Evolutionary conservation across 2,113 vertebrate genomes (phyloP).

Genomic region (Prionailurus viverrinus): DNA sequence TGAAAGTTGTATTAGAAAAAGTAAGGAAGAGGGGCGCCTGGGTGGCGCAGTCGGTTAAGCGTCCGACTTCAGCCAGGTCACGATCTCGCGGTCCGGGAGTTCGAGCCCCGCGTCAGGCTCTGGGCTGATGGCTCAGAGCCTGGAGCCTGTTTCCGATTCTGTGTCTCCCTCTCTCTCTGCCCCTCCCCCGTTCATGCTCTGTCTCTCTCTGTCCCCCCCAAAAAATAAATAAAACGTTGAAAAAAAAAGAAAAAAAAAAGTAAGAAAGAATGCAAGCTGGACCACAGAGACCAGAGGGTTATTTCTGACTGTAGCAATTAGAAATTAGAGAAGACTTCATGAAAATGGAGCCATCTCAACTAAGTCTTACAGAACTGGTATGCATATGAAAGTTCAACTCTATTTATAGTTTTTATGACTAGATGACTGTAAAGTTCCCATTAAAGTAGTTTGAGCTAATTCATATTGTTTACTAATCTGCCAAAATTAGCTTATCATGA

Average conservation of each 20-base stretch:
- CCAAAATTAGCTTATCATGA: slow-evolving; percentile 20
- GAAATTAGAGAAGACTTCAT: not conserved
- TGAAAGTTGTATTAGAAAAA: not conserved
- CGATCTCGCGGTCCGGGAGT: too few relatives aligned
- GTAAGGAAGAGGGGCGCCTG: not conserved
- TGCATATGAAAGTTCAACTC: slow-evolving; percentile 19
- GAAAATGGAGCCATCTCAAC: not conserved
- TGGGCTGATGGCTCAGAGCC: too few relatives aligned
- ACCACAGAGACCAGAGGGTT: not conserved
- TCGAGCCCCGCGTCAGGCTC: too few relatives aligned
- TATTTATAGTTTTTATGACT: slow-evolving; percentile 19
- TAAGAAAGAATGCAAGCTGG: not conserved
- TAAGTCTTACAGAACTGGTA: not conserved
- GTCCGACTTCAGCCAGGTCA: too few relatives aligned
- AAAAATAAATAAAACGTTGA: too few relatives aligned
- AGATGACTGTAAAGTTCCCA: not conserved
- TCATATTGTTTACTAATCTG: not conserved
- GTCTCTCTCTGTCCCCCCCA: too few relatives aligned
- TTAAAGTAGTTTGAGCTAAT: slow-evolving; percentile 18
- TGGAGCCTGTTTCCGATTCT: too few relatives aligned
- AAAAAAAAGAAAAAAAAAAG: not conserved
- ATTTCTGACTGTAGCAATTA: slow-evolving; percentile 46
- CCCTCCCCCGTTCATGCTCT: too few relatives aligned
- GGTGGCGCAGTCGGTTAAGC: too few relatives aligned
- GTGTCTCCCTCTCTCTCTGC: too few relatives aligned